Evolutionary conservation across 2,888 invertebrate genomes (phyloP), one percentile per base, ranked within the genome.

Genomic region (Hanleya hanleyi): DNA sequence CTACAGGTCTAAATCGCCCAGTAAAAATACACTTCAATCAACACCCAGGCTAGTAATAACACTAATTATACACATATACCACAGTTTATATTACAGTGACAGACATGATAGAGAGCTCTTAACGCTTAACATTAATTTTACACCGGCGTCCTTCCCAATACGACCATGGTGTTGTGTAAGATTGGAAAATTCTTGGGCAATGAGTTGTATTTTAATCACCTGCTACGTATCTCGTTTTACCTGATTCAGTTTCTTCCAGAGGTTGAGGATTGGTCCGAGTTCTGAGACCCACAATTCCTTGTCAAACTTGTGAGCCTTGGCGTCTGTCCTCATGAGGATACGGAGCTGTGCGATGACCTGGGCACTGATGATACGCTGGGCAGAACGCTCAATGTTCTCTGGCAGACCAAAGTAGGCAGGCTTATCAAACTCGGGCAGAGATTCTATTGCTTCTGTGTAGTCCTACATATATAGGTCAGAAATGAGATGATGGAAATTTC

Each of bases 331-430:
- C 84, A 91, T 91, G 35, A 92, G 81, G 2, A 91, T 86, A 90
- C 93, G 93, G 6, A 96, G 91, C 74, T 94, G 93, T 0, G 90
- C 88, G 66, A 96, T 92, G n/a, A 95, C 93, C 73, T 90, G 86
- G 37, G 83, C 84, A 75, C 92, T 92, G 3, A 94, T 93, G 70
- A 93, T 94, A 79, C 94, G 93, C 89, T 97, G 96, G 93, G 96
- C 95, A 9, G 96, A 95, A 68, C 94, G 92, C 78, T 96, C 94
- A 74, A 97, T 96, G 89, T 97, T 98, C 68, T 94, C 94, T 0
- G 98, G 96, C 65, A 98, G 91, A 2, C 96, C 96, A 84, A 97
- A 95, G 83, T 95, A 93, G 6, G 93, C 92, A 0, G 97, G 95
- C 18, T 93, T 91, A 88, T 97, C 96, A 68, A 92, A 92, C 76